Evolutionary conservation across 2,113 vertebrate genomes (phyloP).

Genomic region (Tragulus kanchil): DNA sequence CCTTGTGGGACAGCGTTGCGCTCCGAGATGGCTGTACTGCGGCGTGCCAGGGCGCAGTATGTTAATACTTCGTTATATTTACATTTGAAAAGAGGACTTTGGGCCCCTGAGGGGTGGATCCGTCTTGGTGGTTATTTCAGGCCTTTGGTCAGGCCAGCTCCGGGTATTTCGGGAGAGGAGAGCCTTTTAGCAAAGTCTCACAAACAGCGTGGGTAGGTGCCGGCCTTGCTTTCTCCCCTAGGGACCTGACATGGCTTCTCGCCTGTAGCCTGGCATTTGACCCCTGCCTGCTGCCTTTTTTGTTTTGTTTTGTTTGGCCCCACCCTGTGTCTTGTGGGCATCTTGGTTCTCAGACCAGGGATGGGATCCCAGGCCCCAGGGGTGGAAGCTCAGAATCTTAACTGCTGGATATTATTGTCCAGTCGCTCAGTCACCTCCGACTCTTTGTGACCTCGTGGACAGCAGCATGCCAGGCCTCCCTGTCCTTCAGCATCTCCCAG

Average conservation of each 20-base stretch:
- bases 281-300: not conserved
- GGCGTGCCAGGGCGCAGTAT: rapidly evolving
- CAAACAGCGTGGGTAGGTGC: not conserved
- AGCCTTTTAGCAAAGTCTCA: not conserved
- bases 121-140: not conserved
- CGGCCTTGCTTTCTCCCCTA: not conserved
- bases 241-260: not conserved
- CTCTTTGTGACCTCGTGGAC: not conserved
- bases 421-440: not conserved
- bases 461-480: not conserved
- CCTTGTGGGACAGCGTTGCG: not conserved
- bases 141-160: not conserved
- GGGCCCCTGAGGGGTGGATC: not conserved
- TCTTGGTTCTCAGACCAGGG: not conserved
- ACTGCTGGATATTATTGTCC: not conserved
- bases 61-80: not conserved
- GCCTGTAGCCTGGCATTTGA: not conserved
- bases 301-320: not conserved
- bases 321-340: not conserved
- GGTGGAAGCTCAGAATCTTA: not conserved
- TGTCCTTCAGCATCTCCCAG: not conserved
- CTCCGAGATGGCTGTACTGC: not conserved
- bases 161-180: not conserved
- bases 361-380: not conserved
- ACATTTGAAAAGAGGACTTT: not conserved